phyloP scores from a whole-genome alignment of 2,888 invertebrate species.

The Ophion ventricosus region DNA sequence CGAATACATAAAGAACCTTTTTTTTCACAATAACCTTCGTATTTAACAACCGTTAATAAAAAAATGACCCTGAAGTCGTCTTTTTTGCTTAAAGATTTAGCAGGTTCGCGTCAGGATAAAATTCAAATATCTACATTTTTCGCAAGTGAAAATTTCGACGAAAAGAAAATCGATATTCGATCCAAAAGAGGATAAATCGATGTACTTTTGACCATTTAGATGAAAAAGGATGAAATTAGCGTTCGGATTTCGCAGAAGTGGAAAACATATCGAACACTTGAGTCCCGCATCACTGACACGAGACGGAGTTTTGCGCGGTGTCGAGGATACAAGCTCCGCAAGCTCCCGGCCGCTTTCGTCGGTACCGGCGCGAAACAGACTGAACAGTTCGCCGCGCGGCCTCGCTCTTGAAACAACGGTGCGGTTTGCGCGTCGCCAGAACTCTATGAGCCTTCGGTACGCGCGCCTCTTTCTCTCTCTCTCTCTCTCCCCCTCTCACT shows the following conservation, averaged over 20 bases:
- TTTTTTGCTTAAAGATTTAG: no score
- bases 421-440: slow-evolving; percentile 47
- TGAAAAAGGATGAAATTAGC: neutral
- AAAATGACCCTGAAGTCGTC: no score
- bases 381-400: slow-evolving; percentile 45
- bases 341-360: slow-evolving; percentile 38
- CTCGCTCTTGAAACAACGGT: slow-evolving; percentile 60
- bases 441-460: slow-evolving; percentile 23
- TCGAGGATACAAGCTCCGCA: slow-evolving; percentile 21
- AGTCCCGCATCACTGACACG: neutral
- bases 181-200: no score
- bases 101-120: no score
- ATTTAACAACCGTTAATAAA: no score
- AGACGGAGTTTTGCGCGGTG: slow-evolving; percentile 14
- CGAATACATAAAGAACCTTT: no score
- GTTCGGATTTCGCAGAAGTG: neutral
- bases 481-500: neutral
- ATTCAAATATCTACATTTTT: no score
- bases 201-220: no score
- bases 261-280: slow-evolving; percentile 1
- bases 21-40: no score
- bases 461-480: neutral
- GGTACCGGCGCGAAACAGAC: slow-evolving; percentile 62
- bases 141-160: no score
- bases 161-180: no score